These are phyloP conservation scores for Percopsis omiscomaycus DNA, from an alignment of 2,797 vertebrate genomes.

Conservation along the genomic window DNA sequence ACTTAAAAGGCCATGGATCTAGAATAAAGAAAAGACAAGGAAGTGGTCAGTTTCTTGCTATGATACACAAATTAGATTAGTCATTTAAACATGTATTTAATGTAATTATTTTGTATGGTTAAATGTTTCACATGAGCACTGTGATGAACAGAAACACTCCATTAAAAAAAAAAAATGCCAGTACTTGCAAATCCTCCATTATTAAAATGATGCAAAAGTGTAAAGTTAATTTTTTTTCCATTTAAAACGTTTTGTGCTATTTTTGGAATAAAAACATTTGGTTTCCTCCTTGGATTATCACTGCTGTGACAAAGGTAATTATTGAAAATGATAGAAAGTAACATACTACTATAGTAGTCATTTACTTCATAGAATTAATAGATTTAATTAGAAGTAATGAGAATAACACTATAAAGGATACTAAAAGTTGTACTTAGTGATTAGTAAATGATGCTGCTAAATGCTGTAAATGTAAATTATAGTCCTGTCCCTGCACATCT, in stretches of 20 bases:
- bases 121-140: constrained; percentile 24
- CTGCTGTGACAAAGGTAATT: too few species aligned
- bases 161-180: constrained; percentile 25
- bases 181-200: constrained; percentile 6
- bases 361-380: too few species aligned
- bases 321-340: too few species aligned
- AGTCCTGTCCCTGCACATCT: too few species aligned
- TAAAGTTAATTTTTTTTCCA: constrained; percentile 16
- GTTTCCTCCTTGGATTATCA: too few species aligned
- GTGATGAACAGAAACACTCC: constrained; percentile 54
- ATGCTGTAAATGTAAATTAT: too few species aligned
- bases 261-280: too few species aligned
- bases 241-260: not conserved
- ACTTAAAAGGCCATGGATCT: constrained; percentile 13
- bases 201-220: constrained; percentile 32
- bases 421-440: too few species aligned
- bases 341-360: too few species aligned
- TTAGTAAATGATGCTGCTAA: too few species aligned
- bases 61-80: constrained; percentile 29
- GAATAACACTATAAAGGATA: too few species aligned
- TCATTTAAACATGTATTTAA: constrained; percentile 43
- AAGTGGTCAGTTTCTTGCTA: not conserved
- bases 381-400: too few species aligned
- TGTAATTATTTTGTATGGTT: constrained; percentile 53
- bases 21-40: constrained; percentile 8